Evolutionary conservation across 2,797 vertebrate genomes (phyloP), one percentile per base, ranked within the genome.

Genomic region (Pithecia hirsuta): DNA sequence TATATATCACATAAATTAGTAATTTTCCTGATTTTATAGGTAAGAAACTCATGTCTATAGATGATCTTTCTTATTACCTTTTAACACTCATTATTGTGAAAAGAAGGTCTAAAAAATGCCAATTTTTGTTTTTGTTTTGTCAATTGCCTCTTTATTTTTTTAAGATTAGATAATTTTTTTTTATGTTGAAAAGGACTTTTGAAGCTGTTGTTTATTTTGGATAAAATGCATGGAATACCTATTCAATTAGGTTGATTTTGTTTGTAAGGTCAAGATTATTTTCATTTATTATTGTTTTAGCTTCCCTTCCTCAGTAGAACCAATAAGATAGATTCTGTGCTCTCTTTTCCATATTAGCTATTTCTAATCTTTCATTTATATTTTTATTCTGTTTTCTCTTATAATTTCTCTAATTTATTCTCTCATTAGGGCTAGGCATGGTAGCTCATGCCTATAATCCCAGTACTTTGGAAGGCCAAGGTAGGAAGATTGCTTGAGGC

Each of bases 351-450:
- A 26, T 55, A 39, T 41, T 91, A 72, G 19, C 36, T 86, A 22
- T 67, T 94, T 93, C 91, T 61, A 52, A 90, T 76, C 26, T 81
- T 24, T 95, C 24, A 55, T 93, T 92, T 85, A 93, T 13, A 24
- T 75, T 82, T 89, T 50, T 82, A 28, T 87, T 85, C 39, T 55
- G 48, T 85, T 74, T 94, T 86, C 20, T 89, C 36, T 13, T 93
- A 78, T 26, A 78, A 57, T 91, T 96, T 92, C 24, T 95, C 76
- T 48, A 85, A 26, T 72, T 86, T 93, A 75, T 64, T 28, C 8
- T 91, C 28, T 84, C 36, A 67, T n/a, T 67, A 67, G 61, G 61
- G 15, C 30, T 67, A 30, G 30, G 61, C 61, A 17, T 17, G 30
- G 30, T 67, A 7, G 61, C 30, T 67, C 30, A n/a, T 67, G 61